Evolutionary conservation across 2,113 vertebrate species (phyloP).

Genomic region (Pseudois nayaur): DNA sequence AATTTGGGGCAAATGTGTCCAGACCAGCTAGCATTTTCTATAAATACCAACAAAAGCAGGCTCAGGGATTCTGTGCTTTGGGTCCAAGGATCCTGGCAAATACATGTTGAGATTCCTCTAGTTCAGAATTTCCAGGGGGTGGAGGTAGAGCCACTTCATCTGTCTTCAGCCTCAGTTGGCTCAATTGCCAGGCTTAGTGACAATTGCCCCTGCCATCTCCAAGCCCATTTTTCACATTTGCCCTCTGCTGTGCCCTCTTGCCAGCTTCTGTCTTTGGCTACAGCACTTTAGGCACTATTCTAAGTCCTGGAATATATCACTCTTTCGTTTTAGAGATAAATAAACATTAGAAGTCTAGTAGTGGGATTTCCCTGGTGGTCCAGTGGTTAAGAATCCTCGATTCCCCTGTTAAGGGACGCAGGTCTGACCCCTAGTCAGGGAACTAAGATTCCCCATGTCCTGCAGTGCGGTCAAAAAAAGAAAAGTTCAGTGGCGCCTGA

Average conservation of each 20-base stretch:
- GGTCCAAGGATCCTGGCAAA: background rate
- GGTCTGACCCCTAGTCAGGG: background rate
- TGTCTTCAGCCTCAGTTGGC: background rate
- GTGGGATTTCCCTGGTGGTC: background rate
- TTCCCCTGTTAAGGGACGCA: background rate
- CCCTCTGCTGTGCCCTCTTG: background rate
- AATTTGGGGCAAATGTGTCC: background rate
- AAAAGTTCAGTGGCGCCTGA: background rate
- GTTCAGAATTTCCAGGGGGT: background rate
- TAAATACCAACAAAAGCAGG: background rate
- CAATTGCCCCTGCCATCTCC: background rate
- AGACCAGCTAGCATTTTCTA: background rate
- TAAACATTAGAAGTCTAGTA: background rate
- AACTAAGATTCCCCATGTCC: background rate
- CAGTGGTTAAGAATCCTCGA: background rate
- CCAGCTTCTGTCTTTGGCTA: background rate
- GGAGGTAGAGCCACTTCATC: background rate
- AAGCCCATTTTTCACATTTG: background rate
- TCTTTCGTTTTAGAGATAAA: background rate
- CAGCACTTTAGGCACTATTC: background rate
- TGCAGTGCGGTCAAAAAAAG: background rate
- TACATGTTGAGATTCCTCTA: background rate
- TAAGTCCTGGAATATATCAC: background rate
- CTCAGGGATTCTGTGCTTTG: background rate
- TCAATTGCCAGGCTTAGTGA: background rate